Percentiles rank a stretch among this genome's conserved stretches.
Conservation (phyloP, 2,797 vertebrate genomes). For the Propithecus deckenii region DNA sequence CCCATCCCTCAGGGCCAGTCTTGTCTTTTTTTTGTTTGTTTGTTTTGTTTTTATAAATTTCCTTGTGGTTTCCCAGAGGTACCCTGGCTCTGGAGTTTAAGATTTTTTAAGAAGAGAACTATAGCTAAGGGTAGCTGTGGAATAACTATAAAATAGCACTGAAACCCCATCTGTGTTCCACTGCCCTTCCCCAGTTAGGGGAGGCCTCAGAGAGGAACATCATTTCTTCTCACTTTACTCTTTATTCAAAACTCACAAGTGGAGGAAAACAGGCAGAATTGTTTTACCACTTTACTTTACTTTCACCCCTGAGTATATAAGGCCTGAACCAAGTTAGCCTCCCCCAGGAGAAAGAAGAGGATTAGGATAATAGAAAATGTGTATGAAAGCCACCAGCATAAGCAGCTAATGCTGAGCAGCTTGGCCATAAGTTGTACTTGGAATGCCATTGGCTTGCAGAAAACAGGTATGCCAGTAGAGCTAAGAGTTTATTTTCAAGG, state of each 20-base stretch:
- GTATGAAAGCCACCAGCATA: neutral
- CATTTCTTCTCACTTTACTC: neutral
- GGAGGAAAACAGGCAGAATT: neutral
- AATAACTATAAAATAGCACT: neutral
- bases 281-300: neutral
- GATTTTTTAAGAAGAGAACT: slow-evolving; percentile 8
- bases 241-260: slow-evolving; percentile 6
- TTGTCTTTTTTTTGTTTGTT: neutral
- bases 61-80: neutral
- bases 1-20: neutral
- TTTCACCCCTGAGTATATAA: neutral
- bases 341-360: neutral
- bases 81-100: slow-evolving; percentile 23
- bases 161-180: neutral
- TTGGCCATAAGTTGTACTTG: neutral
- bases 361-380: neutral
- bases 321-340: neutral
- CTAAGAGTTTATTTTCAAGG: neutral
- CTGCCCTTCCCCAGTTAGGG: neutral
- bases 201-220: neutral
- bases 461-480: neutral
- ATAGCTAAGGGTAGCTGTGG: neutral
- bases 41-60: neutral
- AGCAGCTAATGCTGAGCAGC: neutral
- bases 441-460: neutral